Base-by-base conservation (phyloP, 1,140 invertebrate genomes). In the Anastrepha obliqua region DNA sequence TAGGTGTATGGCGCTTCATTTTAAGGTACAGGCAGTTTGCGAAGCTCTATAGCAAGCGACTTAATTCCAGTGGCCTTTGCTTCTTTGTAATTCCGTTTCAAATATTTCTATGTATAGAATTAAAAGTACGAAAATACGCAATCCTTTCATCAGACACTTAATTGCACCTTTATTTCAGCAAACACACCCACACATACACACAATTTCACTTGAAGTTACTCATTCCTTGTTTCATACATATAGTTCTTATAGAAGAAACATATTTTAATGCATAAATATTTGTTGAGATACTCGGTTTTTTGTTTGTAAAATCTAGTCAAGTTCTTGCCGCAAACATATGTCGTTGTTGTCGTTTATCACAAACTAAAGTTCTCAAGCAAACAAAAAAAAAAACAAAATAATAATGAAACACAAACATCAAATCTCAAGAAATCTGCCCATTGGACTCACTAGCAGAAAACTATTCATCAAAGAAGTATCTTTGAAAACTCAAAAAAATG, bases 251-350 rank as follows among this genome's bases (percentile, higher is more conserved):
- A 55, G 51, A 55, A 55, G 11, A 55, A 8, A 3, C 0, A 2
- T 55, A 55, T 55, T 55, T 55, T 55, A 8, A 44, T 74, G 3
- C 2, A 47, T 74, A 17, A 0, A 74, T 47, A 11, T 81, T 55
- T 67, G n/a, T 81, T 81, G 74, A 81, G 44, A 81, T 55, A 55
- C 20, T 55, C 74, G n/a, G 20, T 42, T n/a, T 55, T 67, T 74
- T 88, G 78, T 51, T 88, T 87, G 55, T 88, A 58, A 64, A 78
- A 55, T 88, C 88, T 88, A 88, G 88, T 88, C 88, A 88, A 88
- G 86, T 86, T 88, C 88, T 88, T 88, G 88, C 88, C 88, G 74
- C 87, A 85, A 85, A 67, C 67, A 29, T 87, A 59, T 58, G 59
- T 60, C 29, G 74, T 55, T 88, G 62, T 89, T 29, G 29, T 88